Evolutionary conservation across 1,140 invertebrate genomes (phyloP), one percentile per base, ranked within the genome.

Genomic region (Aporrectodea caliginosa): DNA sequence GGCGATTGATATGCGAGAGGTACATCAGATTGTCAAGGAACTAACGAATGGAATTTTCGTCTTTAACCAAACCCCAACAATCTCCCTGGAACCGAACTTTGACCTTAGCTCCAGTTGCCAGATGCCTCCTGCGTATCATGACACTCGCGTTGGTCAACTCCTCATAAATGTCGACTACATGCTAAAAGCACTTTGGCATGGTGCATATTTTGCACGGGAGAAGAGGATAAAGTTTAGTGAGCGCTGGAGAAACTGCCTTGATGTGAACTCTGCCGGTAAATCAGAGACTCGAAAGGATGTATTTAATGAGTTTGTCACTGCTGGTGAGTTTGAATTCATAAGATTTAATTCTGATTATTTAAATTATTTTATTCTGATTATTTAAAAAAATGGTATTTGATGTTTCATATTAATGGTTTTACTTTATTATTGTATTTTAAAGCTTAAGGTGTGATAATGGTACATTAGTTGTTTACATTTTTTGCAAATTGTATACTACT

Each of bases 141-240:
- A 89, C 79, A 88, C 88, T 0, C 81, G 78, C 22, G 74, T 81
- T 16, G 87, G 88, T 16, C 87, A 88, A 79, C 81, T 87, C 16
- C 73, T 89, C 68, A 83, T 85, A 1, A 85, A 81, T 80, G 84
- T 88, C 1, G 88, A 88, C 79, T 88, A 88, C 81, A 88, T 87
- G 86, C 84, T 89, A 82, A 88, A 89, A 80, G 81, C 81, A 1
- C 78, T 89, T 16, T 89, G 88, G 88, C 88, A 89, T 82, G 88
- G 88, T 6, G 85, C 83, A 29, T 86, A 85, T 80, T 84, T 89
- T 75, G 86, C 87, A 0, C 85, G 85, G 78, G 87, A 88, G n/a
- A 88, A 88, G 82, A 73, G 88, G 33, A 84, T 83, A 43, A 88
- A 89, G 78, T 89, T 89, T 79, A 82, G 84, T 14, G 88, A 89